Conservation (phyloP, 2,888 invertebrate species). For the Salticus scenicus region DNA sequence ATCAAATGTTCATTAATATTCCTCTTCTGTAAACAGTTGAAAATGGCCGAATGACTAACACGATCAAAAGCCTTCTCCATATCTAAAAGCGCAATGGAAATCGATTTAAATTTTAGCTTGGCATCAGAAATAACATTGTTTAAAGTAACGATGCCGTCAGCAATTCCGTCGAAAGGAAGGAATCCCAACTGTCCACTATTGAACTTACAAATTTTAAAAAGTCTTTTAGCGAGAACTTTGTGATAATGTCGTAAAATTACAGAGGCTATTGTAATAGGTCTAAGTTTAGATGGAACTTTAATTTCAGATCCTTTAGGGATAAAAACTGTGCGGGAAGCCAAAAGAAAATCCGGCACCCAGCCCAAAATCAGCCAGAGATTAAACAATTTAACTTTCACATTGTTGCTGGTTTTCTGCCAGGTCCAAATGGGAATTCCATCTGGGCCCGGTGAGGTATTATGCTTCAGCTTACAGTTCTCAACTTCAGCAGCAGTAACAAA, state of each 20-base stretch:
- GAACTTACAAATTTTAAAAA: neutral
- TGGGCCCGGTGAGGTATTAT: neutral
- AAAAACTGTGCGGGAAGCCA: neutral
- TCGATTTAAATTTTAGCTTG: neutral
- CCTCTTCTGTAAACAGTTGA: neutral
- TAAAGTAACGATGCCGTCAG: neutral
- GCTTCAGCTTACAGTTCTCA: neutral
- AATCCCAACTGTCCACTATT: neutral
- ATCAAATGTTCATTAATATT: neutral
- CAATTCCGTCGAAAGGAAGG: neutral
- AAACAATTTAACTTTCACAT: neutral
- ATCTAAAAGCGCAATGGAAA: neutral
- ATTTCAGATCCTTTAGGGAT: neutral
- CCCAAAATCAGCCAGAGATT: neutral
- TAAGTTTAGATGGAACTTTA: neutral
- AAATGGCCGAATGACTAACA: neutral
- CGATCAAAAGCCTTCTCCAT: conserved; percentile 3
- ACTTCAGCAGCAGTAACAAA: conserved; percentile 9
- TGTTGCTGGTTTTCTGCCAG: neutral
- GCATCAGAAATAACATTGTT: neutral
- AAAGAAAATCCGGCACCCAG: neutral
- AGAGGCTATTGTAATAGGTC: conserved; percentile 6
- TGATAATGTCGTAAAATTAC: neutral
- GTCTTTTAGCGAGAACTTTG: neutral
- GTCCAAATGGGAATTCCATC: neutral